Evolutionary conservation across 2,888 invertebrate genomes (phyloP), one percentile per base, ranked within the genome.

Genomic region (Campopleginae sp.): DNA sequence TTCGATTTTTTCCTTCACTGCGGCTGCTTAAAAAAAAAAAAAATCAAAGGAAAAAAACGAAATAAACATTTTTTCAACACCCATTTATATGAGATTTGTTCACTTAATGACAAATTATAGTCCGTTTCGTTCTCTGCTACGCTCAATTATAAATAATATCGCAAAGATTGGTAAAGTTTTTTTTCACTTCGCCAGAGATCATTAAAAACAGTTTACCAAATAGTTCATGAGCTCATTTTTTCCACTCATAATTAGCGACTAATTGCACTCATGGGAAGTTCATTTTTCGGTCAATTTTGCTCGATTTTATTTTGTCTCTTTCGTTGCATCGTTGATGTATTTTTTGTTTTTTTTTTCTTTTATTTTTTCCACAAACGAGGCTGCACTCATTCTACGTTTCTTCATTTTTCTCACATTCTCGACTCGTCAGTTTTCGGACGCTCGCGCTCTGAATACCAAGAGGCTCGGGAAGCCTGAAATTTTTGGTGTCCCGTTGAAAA

Each of bases 391-490:
- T 63, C 12, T 31, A 38, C 27, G 7, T 23, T 46, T 58, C 14
- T 58, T 38, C 8, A 46, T 23, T 58, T 72, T 42, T 5, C 31
- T 66, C 46, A 38, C 46, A 42, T 51, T 63, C 68, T 78, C 65
- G 46, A 54, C 71, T 81, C 63, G 65, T 77, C 65, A 61, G 58
- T 66, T 72, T 82, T 77, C 33, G 48, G 44, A 74, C 51, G 12
- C 42, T 48, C 51, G 66, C 42, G 82, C 78, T 79, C 82, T 65
- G 78, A 79, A 83, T 83, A 83, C 54, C 74, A 74, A 38, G 61
- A 61, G 68, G 31, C 65, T 10, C 38, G 38, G 31, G 68, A 74
- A 68, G 27, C 68, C 44, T 61, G 78, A 65, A 68, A 77, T 44
- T 78, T 58, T 27, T 48, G 58, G 58, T 75, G 42, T 65, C 48